These are phyloP conservation scores for Pimpla rufipes DNA, from an alignment of 2,888 invertebrate species.

Conservation along the genomic window DNA sequence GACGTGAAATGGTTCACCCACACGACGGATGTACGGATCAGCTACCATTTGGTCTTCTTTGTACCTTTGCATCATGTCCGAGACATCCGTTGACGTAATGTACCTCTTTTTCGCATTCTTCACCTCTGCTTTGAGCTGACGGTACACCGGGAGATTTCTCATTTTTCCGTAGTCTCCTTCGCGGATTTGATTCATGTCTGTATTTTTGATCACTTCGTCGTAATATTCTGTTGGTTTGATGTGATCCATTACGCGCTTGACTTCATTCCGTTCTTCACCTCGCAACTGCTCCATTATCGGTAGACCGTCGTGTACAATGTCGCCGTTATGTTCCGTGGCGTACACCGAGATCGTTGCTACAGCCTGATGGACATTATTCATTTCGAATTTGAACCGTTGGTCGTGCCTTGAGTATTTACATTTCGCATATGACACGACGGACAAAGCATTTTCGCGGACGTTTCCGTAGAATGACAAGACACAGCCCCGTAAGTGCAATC, in stretches of 20 bases:
- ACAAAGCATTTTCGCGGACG: conserved; percentile 6
- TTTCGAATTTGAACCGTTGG: conserved; percentile 4
- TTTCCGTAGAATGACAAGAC: conserved; percentile 20
- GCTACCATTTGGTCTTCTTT: conserved; percentile 15
- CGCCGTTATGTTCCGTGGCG: neutral
- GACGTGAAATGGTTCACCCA: too few species aligned
- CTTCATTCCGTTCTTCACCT: conserved; percentile 9
- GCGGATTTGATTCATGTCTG: neutral
- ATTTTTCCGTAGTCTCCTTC: conserved; percentile 10
- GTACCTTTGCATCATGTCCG: conserved; percentile 14
- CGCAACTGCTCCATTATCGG: conserved; percentile 9
- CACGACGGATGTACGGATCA: conserved; percentile 16
- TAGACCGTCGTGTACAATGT: conserved; percentile 2
- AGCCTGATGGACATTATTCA: conserved; percentile 5
- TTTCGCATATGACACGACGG: conserved; percentile 1
- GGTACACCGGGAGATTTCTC: conserved; percentile 6
- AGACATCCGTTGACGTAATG: too few species aligned
- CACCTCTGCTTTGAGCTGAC: conserved; percentile 13
- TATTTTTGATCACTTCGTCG: neutral
- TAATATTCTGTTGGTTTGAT: conserved; percentile 13
- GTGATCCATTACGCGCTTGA: conserved; percentile 4
- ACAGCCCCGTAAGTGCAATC: conserved; percentile 7
- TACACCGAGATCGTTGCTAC: neutral
- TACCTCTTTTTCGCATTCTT: neutral
- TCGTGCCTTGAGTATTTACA: neutral